These are phyloP conservation scores for Chymomyza costata DNA, from an alignment of 1,140 invertebrate genomes.

Conservation along the genomic window DNA sequence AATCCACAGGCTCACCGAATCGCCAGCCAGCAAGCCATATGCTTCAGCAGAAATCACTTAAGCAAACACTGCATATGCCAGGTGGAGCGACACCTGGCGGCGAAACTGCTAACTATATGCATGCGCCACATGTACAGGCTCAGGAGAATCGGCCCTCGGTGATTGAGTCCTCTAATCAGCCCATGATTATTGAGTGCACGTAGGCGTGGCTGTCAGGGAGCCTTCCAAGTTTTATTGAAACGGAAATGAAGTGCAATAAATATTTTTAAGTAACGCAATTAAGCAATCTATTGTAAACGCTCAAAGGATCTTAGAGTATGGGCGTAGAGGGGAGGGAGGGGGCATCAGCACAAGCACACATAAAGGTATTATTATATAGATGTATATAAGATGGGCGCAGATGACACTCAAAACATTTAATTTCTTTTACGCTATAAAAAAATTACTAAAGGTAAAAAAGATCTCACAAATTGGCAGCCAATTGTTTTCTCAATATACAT, in stretches of 20 bases:
- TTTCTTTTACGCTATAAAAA: slow-evolving; percentile 58
- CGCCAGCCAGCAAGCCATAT: slow-evolving; percentile 31
- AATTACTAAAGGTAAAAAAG: slow-evolving; percentile 24
- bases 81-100: slow-evolving; percentile 70
- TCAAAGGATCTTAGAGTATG: too few species aligned
- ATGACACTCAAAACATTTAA: slow-evolving; percentile 2
- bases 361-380: slow-evolving; percentile 68
- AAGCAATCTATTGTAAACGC: too few species aligned
- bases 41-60: slow-evolving; percentile 35
- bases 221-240: slow-evolving; percentile 5
- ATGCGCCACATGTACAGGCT: slow-evolving; percentile 74
- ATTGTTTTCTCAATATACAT: slow-evolving; percentile 27
- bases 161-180: slow-evolving; percentile 88
- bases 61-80: slow-evolving; percentile 50
- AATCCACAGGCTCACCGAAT: slow-evolving; percentile 28
- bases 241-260: slow-evolving; percentile 67
- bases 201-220: slow-evolving; percentile 73
- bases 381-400: slow-evolving; percentile 50
- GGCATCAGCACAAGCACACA: slow-evolving; percentile 59
- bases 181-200: slow-evolving; percentile 91
- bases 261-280: slow-evolving; percentile 3
- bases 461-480: slow-evolving; percentile 73
- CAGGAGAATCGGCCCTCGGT: slow-evolving; percentile 85
- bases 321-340: not conserved
- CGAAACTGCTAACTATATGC: slow-evolving; percentile 73